Percentiles rank a stretch among this genome's conserved stretches.
Evolutionary conservation across 2,888 invertebrate genomes (phyloP).

Genomic region (Lithophane ornitopus): DNA sequence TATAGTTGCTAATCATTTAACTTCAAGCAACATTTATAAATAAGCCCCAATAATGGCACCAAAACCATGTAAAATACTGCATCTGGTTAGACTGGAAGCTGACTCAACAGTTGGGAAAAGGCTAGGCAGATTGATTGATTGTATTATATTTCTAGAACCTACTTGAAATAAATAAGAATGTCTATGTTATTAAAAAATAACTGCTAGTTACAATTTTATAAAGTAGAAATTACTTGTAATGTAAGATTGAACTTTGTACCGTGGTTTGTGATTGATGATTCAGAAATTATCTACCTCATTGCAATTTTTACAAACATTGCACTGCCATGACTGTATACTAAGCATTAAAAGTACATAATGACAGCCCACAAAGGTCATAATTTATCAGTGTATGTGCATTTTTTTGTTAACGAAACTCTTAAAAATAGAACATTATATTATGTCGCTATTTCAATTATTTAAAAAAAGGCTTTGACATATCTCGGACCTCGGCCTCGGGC

Average conservation of each 20-base stretch:
- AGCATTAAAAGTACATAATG: constrained; percentile 7
- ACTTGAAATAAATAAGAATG: neutral
- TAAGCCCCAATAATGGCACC: too few relatives aligned
- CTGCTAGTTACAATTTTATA: neutral
- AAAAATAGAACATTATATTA: constrained; percentile 4
- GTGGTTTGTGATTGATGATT: constrained; percentile 28
- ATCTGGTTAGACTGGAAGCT: too few relatives aligned
- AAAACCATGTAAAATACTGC: too few relatives aligned
- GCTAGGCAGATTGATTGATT: too few relatives aligned
- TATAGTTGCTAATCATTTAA: too few relatives aligned
- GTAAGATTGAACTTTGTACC: constrained; percentile 35
- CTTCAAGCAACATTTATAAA: too few relatives aligned
- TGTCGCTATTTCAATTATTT: too few relatives aligned
- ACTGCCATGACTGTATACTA: neutral
- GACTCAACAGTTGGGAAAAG: too few relatives aligned
- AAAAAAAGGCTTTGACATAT: too few relatives aligned
- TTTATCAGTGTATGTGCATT: constrained; percentile 18
- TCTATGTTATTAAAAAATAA: neutral
- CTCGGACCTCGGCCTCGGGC: too few relatives aligned
- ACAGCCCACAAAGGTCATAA: neutral
- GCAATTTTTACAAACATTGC: constrained; percentile 25
- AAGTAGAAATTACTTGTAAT: neutral
- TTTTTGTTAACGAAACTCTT: neutral
- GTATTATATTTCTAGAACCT: neutral
- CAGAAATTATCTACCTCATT: constrained; percentile 33